phyloP scores from a whole-genome alignment of 2,113 vertebrate species.

The Trogon surrucura region DNA sequence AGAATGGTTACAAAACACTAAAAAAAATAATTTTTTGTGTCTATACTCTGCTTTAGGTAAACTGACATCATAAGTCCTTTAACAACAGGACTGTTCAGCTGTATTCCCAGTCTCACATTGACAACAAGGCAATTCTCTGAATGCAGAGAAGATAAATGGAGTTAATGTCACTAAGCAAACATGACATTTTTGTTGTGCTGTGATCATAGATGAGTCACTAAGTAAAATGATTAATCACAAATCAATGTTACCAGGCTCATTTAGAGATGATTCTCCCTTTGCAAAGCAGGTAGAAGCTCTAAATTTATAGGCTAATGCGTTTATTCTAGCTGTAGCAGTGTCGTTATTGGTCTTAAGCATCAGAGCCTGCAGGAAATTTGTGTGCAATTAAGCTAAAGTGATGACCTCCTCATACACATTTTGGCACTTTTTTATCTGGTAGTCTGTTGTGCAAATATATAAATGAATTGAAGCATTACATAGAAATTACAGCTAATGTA shows the following conservation, averaged over 20 bases:
- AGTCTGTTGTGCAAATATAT: slow-evolving; percentile 74
- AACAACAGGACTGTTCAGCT: slow-evolving; percentile 31
- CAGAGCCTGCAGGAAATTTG: slow-evolving; percentile 73
- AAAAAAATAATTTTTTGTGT: background rate
- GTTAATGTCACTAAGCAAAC: slow-evolving; percentile 77
- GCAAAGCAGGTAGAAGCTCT: slow-evolving; percentile 69
- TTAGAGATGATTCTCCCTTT: slow-evolving; percentile 75
- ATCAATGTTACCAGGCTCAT: slow-evolving; percentile 80
- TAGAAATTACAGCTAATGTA: slow-evolving; percentile 76
- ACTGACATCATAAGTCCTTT: slow-evolving; percentile 15
- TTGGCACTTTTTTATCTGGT: slow-evolving; percentile 75
- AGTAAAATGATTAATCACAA: slow-evolving; percentile 82
- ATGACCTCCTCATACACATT: slow-evolving; percentile 72
- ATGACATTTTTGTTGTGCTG: slow-evolving; percentile 74
- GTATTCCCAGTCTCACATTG: slow-evolving; percentile 52
- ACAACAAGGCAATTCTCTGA: slow-evolving; percentile 76
- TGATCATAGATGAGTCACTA: slow-evolving; percentile 79
- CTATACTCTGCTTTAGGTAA: background rate
- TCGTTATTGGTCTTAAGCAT: slow-evolving; percentile 69
- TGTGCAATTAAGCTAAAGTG: slow-evolving; percentile 77
- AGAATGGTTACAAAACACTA: background rate
- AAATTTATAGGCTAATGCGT: slow-evolving; percentile 79
- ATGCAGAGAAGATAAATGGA: slow-evolving; percentile 73
- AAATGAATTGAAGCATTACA: slow-evolving; percentile 77
- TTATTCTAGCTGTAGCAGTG: slow-evolving; percentile 75